Evolutionary conservation across 2,888 invertebrate species (phyloP).

Genomic region (Erynnis tages): DNA sequence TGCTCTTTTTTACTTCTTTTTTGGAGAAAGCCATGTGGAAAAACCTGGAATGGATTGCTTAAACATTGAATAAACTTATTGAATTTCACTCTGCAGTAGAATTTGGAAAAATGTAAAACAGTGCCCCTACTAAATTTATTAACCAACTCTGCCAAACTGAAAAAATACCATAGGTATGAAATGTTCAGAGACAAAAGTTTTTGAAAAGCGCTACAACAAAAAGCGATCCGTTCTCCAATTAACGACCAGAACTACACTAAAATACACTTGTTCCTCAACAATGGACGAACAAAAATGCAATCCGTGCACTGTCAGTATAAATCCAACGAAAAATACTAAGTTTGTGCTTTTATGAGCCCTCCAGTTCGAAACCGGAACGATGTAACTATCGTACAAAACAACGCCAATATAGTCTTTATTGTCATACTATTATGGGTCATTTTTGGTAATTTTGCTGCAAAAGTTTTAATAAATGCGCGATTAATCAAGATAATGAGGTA

Average conservation of each 20-base stretch:
- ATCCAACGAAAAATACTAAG: slow-evolving; percentile 67
- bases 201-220: slow-evolving; percentile 7
- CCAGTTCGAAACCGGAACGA: neutral
- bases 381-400: neutral
- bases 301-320: slow-evolving; percentile 72
- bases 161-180: neutral
- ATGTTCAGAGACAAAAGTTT: slow-evolving; percentile 10
- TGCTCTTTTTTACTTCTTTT: no score
- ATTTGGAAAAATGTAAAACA: no score
- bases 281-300: slow-evolving; percentile 62
- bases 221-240: slow-evolving; percentile 30
- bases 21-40: no score
- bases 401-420: neutral
- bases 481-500: slow-evolving; percentile 47
- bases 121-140: no score
- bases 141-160: no score
- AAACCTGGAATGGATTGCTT: no score
- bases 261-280: slow-evolving; percentile 54
- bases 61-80: no score
- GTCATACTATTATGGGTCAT: no score
- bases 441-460: no score
- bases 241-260: slow-evolving; percentile 47
- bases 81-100: no score
- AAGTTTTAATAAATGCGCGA: slow-evolving; percentile 61
- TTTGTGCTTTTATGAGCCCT: slow-evolving; percentile 54